Evolutionary conservation across 1,140 invertebrate species (phyloP).

Genomic region (Aphelinus certus): DNA sequence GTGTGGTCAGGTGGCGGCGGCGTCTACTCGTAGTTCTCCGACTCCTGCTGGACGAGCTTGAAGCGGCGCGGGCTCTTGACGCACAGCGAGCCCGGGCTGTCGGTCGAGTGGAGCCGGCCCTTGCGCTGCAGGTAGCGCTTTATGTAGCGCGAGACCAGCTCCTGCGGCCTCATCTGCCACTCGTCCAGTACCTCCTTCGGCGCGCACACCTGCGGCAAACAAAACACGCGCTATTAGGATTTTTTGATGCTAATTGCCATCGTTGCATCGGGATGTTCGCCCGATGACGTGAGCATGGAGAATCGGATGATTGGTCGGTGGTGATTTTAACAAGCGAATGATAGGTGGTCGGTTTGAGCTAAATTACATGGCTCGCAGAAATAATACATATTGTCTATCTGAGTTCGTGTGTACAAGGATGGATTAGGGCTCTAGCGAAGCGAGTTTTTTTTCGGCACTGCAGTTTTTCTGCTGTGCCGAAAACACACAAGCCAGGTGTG

Average conservation of each 20-base stretch:
- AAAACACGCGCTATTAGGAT: constrained; percentile 33
- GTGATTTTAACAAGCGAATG: no score
- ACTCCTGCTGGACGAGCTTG: constrained; percentile 89
- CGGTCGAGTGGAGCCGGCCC: constrained; percentile 73
- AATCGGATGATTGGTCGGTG: neutral
- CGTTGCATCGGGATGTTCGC: no score
- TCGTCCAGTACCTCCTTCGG: constrained; percentile 91
- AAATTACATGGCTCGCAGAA: no score
- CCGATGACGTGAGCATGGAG: neutral
- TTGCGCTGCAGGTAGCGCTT: constrained; percentile 81
- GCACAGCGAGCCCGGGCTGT: constrained; percentile 79
- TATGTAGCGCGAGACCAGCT: constrained; percentile 88
- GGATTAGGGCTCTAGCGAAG: no score
- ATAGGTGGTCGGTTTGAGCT: no score
- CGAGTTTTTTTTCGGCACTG: no score
- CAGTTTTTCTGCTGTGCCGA: no score
- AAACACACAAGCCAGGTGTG: no score
- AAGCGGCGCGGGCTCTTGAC: constrained; percentile 86
- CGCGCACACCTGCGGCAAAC: constrained; percentile 74
- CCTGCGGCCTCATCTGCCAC: constrained; percentile 92
- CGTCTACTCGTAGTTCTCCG: constrained; percentile 85
- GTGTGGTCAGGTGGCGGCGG: neutral
- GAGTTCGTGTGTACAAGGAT: no score
- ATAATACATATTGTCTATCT: no score
- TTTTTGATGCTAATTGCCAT: neutral